Evolutionary conservation across 2,888 invertebrate species (phyloP), one percentile per base, ranked within the genome.

Genomic region (Baccha elongata): DNA sequence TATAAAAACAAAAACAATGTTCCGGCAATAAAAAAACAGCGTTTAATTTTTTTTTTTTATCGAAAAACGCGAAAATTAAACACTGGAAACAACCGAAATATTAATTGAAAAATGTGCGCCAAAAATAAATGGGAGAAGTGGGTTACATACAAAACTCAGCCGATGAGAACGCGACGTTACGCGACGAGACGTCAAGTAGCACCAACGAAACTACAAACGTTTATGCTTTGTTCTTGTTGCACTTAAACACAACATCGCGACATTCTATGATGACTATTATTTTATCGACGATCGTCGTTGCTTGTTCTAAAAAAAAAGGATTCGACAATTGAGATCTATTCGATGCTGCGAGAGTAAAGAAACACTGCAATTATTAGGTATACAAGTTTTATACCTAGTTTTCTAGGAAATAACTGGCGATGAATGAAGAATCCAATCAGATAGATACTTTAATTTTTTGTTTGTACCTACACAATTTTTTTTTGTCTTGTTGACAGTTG

Each of bases 221-320:
- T n/a, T n/a, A n/a, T n/a, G n/a, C n/a, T 26, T 26, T 26, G 13
- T 7, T 15, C 8, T 8, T 26, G 15, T 11, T 15, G 19, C 10
- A 44, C 42, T 60, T 58, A 35, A 74, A 69, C 50, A 50, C 48
- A 60, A 80, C 50, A 80, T 74, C 74, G 13, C 15, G 10, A n/a
- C 15, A 29, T 50, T 15, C 17, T 29, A 13, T 15, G 15, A 50
- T 75, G 71, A 65, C 65, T 5, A 71, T 71, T 65, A 69, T 71
- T 71, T n/a, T 67, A 75, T 75, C 65, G 71, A 81, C 75, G 71
- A 75, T 58, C 37, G 69, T 69, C 62, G 68, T 74, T n/a, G 13
- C n/a, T 23, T 13, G 26, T 29, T 50, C 4, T 15, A 0, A 50
- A 50, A 29, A 50, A 2, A n/a, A n/a, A n/a, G n/a, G n/a, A n/a